Conservation (phyloP, 2,797 vertebrate genomes). For the Takifugu ocellatus region DNA sequence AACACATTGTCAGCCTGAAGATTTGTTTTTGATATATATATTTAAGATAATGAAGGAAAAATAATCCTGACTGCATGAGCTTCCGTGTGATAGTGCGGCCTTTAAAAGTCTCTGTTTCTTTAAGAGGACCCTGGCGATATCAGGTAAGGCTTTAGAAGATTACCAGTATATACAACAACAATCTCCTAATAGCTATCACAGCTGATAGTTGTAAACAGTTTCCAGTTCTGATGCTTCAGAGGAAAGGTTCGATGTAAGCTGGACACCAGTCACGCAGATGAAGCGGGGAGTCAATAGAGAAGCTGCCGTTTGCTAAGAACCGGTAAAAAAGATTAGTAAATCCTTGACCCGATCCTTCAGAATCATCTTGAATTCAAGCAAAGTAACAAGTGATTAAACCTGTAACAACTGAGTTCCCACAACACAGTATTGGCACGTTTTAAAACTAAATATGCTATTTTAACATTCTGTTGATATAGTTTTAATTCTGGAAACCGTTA, state of each 20-base stretch:
- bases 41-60: conserved; percentile 7
- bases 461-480: too few species aligned
- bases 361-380: conserved; percentile 12
- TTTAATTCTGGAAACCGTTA: too few species aligned
- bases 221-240: conserved; percentile 47
- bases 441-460: neutral
- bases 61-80: conserved; percentile 1
- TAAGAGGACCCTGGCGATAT: conserved; percentile 9
- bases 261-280: conserved; percentile 31
- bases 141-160: conserved; percentile 29
- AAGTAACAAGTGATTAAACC: conserved; percentile 19
- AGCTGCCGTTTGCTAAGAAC: conserved; percentile 59
- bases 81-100: conserved; percentile 7
- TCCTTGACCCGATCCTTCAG: conserved; percentile 35
- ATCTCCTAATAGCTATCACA: conserved; percentile 41
- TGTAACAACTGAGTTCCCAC: neutral
- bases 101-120: conserved; percentile 18
- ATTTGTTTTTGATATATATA: neutral
- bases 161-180: conserved; percentile 42
- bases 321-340: conserved; percentile 17
- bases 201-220: conserved; percentile 57
- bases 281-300: conserved; percentile 57
- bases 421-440: neutral
- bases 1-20: neutral
- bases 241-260: conserved; percentile 34